Conservation (phyloP, 2,888 invertebrate species). For the Lysandra coridon region DNA sequence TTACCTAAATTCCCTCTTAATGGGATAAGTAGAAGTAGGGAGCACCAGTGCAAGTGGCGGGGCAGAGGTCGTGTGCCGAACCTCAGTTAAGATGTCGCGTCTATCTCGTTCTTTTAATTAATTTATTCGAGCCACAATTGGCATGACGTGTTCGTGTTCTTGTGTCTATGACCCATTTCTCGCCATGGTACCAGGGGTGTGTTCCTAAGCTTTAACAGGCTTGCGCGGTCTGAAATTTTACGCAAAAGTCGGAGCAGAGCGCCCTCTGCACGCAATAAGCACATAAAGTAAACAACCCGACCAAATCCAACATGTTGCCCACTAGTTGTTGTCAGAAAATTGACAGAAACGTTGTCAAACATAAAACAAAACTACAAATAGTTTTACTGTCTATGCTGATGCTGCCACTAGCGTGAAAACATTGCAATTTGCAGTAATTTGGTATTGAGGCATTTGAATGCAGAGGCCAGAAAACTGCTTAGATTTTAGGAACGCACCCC, state of each 20-base stretch:
- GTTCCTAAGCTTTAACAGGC: not conserved
- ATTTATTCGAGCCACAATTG: slow-evolving; percentile 34
- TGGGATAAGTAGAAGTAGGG: slow-evolving; percentile 53
- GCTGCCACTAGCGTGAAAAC: too few relatives aligned
- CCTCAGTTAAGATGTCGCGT: slow-evolving; percentile 40
- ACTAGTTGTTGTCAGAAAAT: too few relatives aligned
- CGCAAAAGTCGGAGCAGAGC: too few relatives aligned
- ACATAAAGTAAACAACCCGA: too few relatives aligned
- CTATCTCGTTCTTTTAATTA: slow-evolving; percentile 37
- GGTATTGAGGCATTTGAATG: not conserved
- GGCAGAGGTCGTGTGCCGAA: slow-evolving; percentile 53
- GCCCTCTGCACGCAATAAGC: too few relatives aligned
- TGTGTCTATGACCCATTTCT: slow-evolving; percentile 56
- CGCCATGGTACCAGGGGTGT: slow-evolving; percentile 52
- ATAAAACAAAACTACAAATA: too few relatives aligned
- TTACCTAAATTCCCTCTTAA: slow-evolving; percentile 38
- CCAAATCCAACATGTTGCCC: too few relatives aligned
- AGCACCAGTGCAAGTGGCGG: slow-evolving; percentile 53
- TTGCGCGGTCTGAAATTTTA: too few relatives aligned
- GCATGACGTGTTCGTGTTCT: slow-evolving; percentile 37
- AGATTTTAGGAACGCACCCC: not conserved
- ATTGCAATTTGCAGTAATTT: too few relatives aligned
- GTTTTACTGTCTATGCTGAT: too few relatives aligned
- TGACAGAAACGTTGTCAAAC: too few relatives aligned
- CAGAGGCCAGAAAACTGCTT: not conserved